Base-by-base conservation (phyloP, 2,888 invertebrate species). In the Magallana nippona region DNA sequence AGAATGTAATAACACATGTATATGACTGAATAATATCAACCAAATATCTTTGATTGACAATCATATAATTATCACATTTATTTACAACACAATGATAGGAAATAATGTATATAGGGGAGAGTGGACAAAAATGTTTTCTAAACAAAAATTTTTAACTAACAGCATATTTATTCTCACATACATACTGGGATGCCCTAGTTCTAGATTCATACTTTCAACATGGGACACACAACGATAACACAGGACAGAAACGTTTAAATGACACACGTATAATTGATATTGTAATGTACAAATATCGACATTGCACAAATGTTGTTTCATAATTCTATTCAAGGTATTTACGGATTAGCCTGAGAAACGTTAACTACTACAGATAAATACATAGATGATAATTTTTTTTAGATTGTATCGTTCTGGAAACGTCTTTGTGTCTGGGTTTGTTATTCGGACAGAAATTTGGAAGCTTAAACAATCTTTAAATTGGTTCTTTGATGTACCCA, bases 41-140 rank as follows among this genome's bases (percentile, higher is more conserved):
- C 71, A 71, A 71, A 60, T 27, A 27, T 71, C 71, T 27, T 71
- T 71, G 71, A 71, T 71, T 71, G 71, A 71, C 27, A 71, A 71
- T 13, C 71, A 15, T 27, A 60, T 60, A 8, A 71, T 71, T 32
- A 32, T 13, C 10, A 27, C 71, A 71, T 3, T 71, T 71, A 71
- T 71, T 71, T 71, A 71, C 71, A 22, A 11, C 22, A 27, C 17
- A 22, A 27, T 13, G 15, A 15, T 13, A 27, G 27, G 27, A 22
- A 15, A 71, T 32, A 17, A 60, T 22, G 11, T 44, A 44, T 44
- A 44, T 44, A 44, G 44, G 27, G 27, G 71, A 32, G 27, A 22
- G 13, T 32, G 27, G 27, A 71, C 71, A 32, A 71, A 15, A 71
- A 71, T 27, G 32, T 11, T 71, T 11, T 27, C 22, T 71, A 71